Evolutionary conservation across 2,797 vertebrate genomes (phyloP).

Genomic region (Chelmon rostratus): DNA sequence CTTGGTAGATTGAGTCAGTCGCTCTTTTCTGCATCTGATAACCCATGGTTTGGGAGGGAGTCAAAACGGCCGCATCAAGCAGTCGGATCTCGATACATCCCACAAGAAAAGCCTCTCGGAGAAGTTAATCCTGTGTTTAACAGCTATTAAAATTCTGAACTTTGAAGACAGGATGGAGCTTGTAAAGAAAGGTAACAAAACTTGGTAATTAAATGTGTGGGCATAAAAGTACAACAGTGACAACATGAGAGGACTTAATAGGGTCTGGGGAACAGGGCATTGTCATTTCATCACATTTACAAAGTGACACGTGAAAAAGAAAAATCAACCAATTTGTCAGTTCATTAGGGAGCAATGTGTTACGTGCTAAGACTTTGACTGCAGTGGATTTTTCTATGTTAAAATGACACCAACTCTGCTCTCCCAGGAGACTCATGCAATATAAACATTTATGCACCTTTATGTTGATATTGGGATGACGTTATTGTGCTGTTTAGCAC

Average conservation of each 20-base stretch:
- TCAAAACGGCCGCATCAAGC: conserved; percentile 52
- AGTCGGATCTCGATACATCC: conserved; percentile 49
- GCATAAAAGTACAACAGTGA: conserved; percentile 44
- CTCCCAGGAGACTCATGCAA: conserved; percentile 29
- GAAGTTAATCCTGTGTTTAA: conserved; percentile 69
- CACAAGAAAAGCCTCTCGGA: conserved; percentile 36
- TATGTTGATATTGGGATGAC: conserved; percentile 54
- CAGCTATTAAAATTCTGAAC: conserved; percentile 59
- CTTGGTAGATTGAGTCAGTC: conserved; percentile 72
- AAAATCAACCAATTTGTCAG: conserved; percentile 37
- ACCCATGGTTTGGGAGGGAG: conserved; percentile 63
- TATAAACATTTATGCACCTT: conserved; percentile 61
- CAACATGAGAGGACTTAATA: conserved; percentile 24
- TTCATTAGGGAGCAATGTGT: conserved; percentile 43
- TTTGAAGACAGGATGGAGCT: conserved; percentile 43
- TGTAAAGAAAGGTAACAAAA: conserved; percentile 25
- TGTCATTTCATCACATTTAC: conserved; percentile 34
- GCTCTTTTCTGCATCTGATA: conserved; percentile 69
- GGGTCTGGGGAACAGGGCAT: neutral
- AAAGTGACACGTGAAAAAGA: conserved; percentile 27
- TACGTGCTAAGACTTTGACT: conserved; percentile 30
- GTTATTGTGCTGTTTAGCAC: conserved; percentile 49
- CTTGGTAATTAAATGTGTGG: conserved; percentile 61
- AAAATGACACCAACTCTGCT: conserved; percentile 36
- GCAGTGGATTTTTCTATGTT: conserved; percentile 38